These are phyloP conservation scores for Reticulitermes speratus DNA, from an alignment of 1,140 invertebrate genomes.

Conservation along the genomic window DNA sequence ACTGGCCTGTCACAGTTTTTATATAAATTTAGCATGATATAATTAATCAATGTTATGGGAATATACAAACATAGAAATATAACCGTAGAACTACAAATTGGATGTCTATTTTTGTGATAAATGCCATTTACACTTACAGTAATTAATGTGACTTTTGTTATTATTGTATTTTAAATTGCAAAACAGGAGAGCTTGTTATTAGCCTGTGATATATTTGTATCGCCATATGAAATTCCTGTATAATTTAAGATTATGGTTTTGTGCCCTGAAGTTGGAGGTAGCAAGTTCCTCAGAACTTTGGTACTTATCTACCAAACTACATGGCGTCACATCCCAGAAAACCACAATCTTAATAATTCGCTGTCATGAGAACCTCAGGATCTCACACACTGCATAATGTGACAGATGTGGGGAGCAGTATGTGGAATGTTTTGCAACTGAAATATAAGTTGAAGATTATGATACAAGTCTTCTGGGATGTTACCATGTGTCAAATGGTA, in stretches of 20 bases:
- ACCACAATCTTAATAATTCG: too few relatives aligned
- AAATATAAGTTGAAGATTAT: background rate
- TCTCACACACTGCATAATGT: background rate
- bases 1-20: slow-evolving; percentile 2
- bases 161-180: background rate
- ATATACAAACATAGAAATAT: background rate
- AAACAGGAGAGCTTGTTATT: background rate
- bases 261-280: too few relatives aligned
- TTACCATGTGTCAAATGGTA: too few relatives aligned
- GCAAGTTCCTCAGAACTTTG: too few relatives aligned
- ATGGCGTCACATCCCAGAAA: too few relatives aligned
- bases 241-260: too few relatives aligned
- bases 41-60: background rate
- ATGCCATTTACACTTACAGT: background rate
- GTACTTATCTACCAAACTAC: too few relatives aligned
- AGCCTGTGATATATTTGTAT: background rate
- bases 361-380: too few relatives aligned
- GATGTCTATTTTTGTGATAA: slow-evolving; percentile 16
- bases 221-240: background rate
- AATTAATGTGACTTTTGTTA: background rate
- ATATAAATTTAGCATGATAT: background rate
- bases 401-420: background rate
- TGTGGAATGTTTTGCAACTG: background rate
- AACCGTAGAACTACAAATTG: background rate
- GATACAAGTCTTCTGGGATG: too few relatives aligned